Base-by-base conservation (phyloP, 1,140 invertebrate species). In the Drosophila lacteicornis region DNA sequence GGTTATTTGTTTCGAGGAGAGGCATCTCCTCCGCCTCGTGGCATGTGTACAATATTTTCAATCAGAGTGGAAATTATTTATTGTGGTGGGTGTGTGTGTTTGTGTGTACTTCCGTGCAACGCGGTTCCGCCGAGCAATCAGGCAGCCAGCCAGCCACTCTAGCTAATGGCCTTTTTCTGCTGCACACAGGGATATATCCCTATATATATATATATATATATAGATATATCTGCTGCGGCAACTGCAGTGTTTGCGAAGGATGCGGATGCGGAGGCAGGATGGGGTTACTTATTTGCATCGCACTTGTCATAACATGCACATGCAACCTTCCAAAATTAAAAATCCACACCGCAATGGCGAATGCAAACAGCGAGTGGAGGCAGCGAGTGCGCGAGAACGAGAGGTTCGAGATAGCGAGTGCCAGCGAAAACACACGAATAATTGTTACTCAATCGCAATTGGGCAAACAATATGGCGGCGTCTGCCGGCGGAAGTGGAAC, bases 361-460 rank as follows among this genome's bases (percentile, higher is more conserved):
- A 76, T 11, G 62, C 73, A 76, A 59, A 68, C 60, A 58, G 38
- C 42, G 60, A 40, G 62, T 40, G 9, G 49, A 11, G 19, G 22
- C 22, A 43, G 27, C 17, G 33, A 56, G n/a, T n/a, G n/a, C 9
- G 50, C n/a, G 6, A 53, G 27, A 17, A 13, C 25, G 65, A 49
- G 22, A 13, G 22, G 8, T 11, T 51, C n/a, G 13, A 22, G 40
- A 55, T 55, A 60, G 49, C 59, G 69, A 71, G 62, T 71, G 59
- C 60, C 57, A 62, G 60, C 56, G 62, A 86, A 86, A 86, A 73
- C 79, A 86, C 70, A 66, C 82, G 82, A 85, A 78, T 86, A 86
- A 75, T 71, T 82, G 67, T 78, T 85, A 65, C 69, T 85, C 82
- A 79, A 80, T 84, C 67, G 73, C 77, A 84, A 79, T 75, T 67